Evolutionary conservation across 2,113 vertebrate genomes (phyloP).

Genomic region (Microtus pennsylvanicus): DNA sequence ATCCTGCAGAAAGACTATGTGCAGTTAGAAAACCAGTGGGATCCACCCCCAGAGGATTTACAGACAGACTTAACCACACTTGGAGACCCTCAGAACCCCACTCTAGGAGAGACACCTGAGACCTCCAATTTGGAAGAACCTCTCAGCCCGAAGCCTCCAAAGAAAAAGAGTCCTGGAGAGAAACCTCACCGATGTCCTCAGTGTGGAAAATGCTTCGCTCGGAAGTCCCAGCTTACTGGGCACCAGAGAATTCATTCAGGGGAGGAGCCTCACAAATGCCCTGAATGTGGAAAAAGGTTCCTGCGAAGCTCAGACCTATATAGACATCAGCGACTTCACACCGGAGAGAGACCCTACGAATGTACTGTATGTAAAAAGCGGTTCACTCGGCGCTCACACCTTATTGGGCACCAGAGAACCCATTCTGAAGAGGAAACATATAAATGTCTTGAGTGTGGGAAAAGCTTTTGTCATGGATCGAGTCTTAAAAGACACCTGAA

Average conservation of each 20-base stretch:
- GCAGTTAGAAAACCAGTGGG: slow-evolving; percentile 74
- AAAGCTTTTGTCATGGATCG: slow-evolving; percentile 80
- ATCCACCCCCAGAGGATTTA: slow-evolving; percentile 66
- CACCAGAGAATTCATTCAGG: slow-evolving; percentile 80
- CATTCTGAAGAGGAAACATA: slow-evolving; percentile 80
- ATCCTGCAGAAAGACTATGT: slow-evolving; percentile 76
- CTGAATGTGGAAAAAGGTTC: slow-evolving; percentile 78
- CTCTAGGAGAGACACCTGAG: slow-evolving; percentile 66
- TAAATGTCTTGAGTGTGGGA: slow-evolving; percentile 78
- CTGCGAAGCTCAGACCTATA: slow-evolving; percentile 78
- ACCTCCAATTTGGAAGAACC: slow-evolving; percentile 70
- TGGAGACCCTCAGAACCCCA: slow-evolving; percentile 56
- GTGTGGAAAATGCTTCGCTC: slow-evolving; percentile 80
- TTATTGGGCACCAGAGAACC: slow-evolving; percentile 80
- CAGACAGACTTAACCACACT: slow-evolving; percentile 75
- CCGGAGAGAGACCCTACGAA: slow-evolving; percentile 77
- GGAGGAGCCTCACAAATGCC: slow-evolving; percentile 77
- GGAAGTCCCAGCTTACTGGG: slow-evolving; percentile 75
- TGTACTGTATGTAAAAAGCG: slow-evolving; percentile 79
- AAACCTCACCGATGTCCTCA: slow-evolving; percentile 76
- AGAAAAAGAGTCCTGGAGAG: slow-evolving; percentile 74
- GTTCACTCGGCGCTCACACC: slow-evolving; percentile 77
- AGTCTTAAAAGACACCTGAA: slow-evolving; percentile 81
- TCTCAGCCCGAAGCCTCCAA: slow-evolving; percentile 60
- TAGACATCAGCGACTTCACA: slow-evolving; percentile 78